Evolutionary conservation across 2,113 vertebrate species (phyloP).

Genomic region (Brachypteracias leptosomus): DNA sequence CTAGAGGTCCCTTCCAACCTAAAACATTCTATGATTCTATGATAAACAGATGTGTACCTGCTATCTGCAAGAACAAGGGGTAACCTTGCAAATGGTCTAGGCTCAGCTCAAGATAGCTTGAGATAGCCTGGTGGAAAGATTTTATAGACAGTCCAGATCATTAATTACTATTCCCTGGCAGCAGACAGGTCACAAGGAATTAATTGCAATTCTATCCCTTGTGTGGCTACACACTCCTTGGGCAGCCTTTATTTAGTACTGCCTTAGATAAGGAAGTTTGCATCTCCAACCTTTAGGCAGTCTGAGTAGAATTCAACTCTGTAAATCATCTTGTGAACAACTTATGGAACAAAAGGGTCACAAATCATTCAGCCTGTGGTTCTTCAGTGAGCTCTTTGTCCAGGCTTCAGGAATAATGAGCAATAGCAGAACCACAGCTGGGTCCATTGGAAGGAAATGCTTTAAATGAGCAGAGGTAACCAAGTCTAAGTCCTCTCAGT

Average conservation of each 20-base stretch:
- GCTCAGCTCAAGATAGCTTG: neutral
- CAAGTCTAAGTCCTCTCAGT: neutral
- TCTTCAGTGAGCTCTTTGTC: neutral
- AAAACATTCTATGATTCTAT: too few relatives aligned
- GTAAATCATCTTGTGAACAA: constrained; percentile 20
- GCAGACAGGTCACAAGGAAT: neutral
- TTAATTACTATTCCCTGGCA: neutral
- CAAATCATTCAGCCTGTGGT: neutral
- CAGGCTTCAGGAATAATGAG: neutral
- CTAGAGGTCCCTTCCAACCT: too few relatives aligned
- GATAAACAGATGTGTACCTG: neutral
- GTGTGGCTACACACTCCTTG: neutral
- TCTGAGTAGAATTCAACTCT: neutral
- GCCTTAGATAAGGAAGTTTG: neutral
- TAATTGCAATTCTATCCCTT: neutral
- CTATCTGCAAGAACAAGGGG: neutral
- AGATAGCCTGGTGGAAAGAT: neutral
- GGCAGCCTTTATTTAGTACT: neutral
- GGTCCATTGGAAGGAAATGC: neutral
- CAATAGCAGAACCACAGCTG: neutral
- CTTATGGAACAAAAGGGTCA: neutral
- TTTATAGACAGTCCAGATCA: neutral
- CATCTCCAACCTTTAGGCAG: neutral
- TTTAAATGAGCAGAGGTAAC: neutral
- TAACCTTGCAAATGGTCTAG: neutral